Evolutionary conservation across 2,113 vertebrate species (phyloP), one percentile per base, ranked within the genome.

Genomic region (Phyllostomus discolor): DNA sequence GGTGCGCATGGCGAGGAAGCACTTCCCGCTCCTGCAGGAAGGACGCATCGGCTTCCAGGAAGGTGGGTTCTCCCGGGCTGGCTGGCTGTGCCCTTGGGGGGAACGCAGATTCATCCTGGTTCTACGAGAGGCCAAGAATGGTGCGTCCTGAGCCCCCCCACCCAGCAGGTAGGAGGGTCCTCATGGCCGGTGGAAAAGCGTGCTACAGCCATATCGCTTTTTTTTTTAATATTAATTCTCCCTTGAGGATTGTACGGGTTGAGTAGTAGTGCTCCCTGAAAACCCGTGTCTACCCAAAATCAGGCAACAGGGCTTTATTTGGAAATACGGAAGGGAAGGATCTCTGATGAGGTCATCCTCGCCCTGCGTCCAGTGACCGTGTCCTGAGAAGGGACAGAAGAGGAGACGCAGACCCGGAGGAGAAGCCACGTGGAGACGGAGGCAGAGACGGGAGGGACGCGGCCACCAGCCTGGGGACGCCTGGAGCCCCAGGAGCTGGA

Each of bases 41-140:
- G 81, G 0, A 17, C 98, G 97, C 33, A 98, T 99, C 41, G 0
- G 86, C 96, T 99, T 99, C 95, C 97, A 87, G 0, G 98, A 99
- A 98, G 99, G 99, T 99, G 97, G 84, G 97, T 79, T 2, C 0
- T 0, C 52, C 0, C 22, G 19, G 28, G 12, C 19, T 12, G 19
- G 11, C 20, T 12, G 19, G 15, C 20, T 57, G 57, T 59, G 80
- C 24, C 59, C 52, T 0, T 1, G 0, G 59, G 0, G 59, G n/a
- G 4, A 54, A 20, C 19, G 6, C 7, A 54, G 52, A 20, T 17
- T 17, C 50, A 5, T 17, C 4, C 3, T 5, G 50, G 16, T 4
- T 17, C 50, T 52, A 52, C 5, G 16, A 5, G 28, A 64, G 28
- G 62, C 28, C 62, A 4, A 14, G 6, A 4, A 12, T 9, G 62